Conservation (phyloP, 1,140 invertebrate species). For the Drosophila erecta region DNA sequence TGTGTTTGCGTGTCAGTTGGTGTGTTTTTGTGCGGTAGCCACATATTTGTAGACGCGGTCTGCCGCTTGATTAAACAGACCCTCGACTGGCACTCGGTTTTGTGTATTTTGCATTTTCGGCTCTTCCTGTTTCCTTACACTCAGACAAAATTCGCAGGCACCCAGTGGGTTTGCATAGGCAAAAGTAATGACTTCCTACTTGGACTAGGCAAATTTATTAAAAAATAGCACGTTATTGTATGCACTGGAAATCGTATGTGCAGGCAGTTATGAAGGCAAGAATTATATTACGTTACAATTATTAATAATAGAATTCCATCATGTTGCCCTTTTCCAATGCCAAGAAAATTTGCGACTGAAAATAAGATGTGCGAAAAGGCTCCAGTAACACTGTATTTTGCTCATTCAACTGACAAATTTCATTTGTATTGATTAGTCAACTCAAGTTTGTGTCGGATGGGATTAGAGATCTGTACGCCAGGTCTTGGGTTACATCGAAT, state of each 20-base stretch:
- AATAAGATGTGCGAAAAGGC: too few species aligned
- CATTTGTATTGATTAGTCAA: slow-evolving; percentile 55
- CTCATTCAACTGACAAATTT: slow-evolving; percentile 44
- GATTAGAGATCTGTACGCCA: too few species aligned
- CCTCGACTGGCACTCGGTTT: slow-evolving; percentile 5
- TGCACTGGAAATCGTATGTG: too few species aligned
- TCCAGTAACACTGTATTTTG: background rate
- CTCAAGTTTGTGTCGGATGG: background rate
- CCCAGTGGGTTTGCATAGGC: too few species aligned
- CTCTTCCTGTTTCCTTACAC: background rate
- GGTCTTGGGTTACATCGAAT: background rate
- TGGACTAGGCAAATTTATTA: too few species aligned
- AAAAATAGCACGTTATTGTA: too few species aligned
- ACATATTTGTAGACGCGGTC: slow-evolving; percentile 53
- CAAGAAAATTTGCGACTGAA: background rate
- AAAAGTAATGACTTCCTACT: too few species aligned
- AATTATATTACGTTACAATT: too few species aligned
- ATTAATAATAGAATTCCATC: background rate
- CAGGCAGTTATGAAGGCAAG: too few species aligned
- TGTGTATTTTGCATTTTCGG: slow-evolving; percentile 9
- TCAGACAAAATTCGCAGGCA: background rate
- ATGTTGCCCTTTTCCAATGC: background rate
- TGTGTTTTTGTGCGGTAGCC: slow-evolving; percentile 11
- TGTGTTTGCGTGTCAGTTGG: slow-evolving; percentile 24
- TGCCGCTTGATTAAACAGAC: slow-evolving; percentile 47